Evolutionary conservation across 2,797 vertebrate species (phyloP).

Genomic region (Ambastaia sidthimunki): DNA sequence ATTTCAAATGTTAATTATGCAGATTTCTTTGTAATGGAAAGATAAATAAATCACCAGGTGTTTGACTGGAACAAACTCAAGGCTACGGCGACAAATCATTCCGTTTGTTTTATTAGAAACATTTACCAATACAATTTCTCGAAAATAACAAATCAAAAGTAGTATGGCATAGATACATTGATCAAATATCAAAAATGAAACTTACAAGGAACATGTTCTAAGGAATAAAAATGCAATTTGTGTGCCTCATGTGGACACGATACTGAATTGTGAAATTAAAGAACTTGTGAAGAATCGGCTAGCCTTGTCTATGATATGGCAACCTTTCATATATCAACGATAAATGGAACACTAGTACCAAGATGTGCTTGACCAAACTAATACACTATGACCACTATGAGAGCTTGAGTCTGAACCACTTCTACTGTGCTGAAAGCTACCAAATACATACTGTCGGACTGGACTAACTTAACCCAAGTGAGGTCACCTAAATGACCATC

Average conservation of each 20-base stretch:
- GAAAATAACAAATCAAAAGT: conserved; percentile 85
- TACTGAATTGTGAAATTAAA: conserved; percentile 79
- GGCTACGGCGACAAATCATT: conserved; percentile 65
- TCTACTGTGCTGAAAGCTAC: conserved; percentile 84
- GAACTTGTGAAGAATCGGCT: conserved; percentile 71
- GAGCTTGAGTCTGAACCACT: conserved; percentile 78
- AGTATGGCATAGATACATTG: conserved; percentile 85
- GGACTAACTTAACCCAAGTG: conserved; percentile 72
- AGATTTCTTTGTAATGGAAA: neutral
- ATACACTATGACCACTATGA: conserved; percentile 84
- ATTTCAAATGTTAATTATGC: neutral
- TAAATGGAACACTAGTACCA: conserved; percentile 80
- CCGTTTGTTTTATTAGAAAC: conserved; percentile 87
- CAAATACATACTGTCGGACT: conserved; percentile 81
- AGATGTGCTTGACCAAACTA: conserved; percentile 79
- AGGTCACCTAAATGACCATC: conserved; percentile 68
- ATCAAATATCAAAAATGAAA: conserved; percentile 81
- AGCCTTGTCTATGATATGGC: conserved; percentile 72
- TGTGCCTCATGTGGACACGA: conserved; percentile 73
- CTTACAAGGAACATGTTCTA: conserved; percentile 83
- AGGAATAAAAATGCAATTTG: conserved; percentile 82
- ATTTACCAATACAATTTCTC: conserved; percentile 87
- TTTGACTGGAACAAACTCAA: conserved; percentile 5
- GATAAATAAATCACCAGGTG: conserved; percentile 9
- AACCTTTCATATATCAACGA: conserved; percentile 77